Percentiles rank a stretch among this genome's conserved stretches.
Evolutionary conservation across 2,797 vertebrate genomes (phyloP).

Genomic region (Halcyon badia): DNA sequence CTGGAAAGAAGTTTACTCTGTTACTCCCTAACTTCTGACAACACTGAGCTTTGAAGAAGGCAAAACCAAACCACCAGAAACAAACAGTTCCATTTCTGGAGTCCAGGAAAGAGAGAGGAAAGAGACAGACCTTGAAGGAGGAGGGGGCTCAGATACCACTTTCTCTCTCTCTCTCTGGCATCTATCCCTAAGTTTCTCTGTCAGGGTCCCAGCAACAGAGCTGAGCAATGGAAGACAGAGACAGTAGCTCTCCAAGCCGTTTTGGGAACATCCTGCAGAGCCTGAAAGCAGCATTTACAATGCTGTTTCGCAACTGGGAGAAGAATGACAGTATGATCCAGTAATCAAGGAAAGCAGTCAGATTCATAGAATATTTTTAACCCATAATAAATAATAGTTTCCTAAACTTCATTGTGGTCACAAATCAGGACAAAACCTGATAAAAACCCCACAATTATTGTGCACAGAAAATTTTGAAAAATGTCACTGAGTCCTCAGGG

Average conservation of each 20-base stretch:
- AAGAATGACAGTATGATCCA: constrained; percentile 17
- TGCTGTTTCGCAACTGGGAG: background rate
- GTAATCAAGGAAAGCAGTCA: constrained; percentile 44
- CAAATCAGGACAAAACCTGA: constrained; percentile 29
- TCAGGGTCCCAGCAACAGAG: background rate
- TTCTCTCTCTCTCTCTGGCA: background rate
- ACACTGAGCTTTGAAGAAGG: background rate
- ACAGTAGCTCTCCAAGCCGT: background rate
- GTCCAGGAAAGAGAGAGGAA: background rate
- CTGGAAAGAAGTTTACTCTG: background rate
- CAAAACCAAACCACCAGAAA: background rate
- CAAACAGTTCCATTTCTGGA: background rate
- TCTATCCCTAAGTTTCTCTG: background rate
- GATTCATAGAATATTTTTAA: constrained; percentile 16
- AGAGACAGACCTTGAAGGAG: background rate
- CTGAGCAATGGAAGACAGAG: background rate
- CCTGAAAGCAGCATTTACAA: constrained; percentile 13
- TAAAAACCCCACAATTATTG: background rate
- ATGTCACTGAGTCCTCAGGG: constrained; percentile 36
- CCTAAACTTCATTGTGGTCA: constrained; percentile 33
- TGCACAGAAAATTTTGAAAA: constrained; percentile 24
- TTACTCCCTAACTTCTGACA: background rate
- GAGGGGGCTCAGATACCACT: background rate
- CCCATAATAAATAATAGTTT: constrained; percentile 42
- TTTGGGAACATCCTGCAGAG: background rate